Evolutionary conservation across 2,797 vertebrate species (phyloP).

Genomic region (Cygnus olor): DNA sequence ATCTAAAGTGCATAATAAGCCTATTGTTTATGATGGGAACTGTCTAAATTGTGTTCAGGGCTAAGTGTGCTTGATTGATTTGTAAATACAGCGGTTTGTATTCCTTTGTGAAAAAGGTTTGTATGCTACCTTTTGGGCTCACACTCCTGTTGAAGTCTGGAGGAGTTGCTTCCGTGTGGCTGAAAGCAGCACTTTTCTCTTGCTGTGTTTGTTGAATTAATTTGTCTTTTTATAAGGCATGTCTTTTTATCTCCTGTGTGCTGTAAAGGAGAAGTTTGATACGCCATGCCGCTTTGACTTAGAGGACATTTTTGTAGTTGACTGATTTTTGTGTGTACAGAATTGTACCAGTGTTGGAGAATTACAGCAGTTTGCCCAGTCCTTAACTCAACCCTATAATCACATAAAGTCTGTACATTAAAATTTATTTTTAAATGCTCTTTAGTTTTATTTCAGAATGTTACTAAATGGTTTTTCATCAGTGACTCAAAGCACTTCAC

Average conservation of each 20-base stretch:
- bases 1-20: background rate
- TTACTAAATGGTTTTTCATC: conserved; percentile 9
- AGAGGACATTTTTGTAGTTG: background rate
- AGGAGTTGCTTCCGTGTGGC: background rate
- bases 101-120: background rate
- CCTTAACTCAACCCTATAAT: background rate
- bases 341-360: background rate
- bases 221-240: background rate
- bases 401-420: background rate
- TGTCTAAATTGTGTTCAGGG: background rate
- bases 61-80: background rate
- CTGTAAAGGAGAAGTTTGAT: background rate
- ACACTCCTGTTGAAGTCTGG: background rate
- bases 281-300: background rate
- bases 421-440: conserved; percentile 30
- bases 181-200: background rate
- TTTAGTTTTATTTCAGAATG: conserved; percentile 6
- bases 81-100: conserved; percentile 21
- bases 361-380: background rate
- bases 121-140: background rate
- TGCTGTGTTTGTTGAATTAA: background rate
- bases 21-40: background rate
- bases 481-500: conserved; percentile 45
- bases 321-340: background rate
- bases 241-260: background rate